phyloP scores from a whole-genome alignment of 2,797 vertebrate species.

The Pyrocephalus nanus region DNA sequence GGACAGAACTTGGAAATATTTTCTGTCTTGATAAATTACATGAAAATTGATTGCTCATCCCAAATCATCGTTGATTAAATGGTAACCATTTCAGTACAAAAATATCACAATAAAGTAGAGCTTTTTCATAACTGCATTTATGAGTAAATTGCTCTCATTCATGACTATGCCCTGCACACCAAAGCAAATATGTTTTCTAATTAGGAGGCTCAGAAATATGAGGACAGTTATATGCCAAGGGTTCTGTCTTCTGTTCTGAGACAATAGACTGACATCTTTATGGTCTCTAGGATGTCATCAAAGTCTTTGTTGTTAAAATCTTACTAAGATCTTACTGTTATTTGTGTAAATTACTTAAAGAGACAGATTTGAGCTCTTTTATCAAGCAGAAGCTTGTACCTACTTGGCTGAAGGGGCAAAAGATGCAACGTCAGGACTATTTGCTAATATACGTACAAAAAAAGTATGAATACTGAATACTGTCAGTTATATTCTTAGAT shows the following conservation, averaged over 20 bases:
- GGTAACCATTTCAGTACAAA: neutral
- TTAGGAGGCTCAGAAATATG: neutral
- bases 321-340: neutral
- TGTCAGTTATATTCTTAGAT: neutral
- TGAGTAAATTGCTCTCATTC: neutral
- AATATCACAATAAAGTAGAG: neutral
- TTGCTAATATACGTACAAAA: neutral
- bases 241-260: neutral
- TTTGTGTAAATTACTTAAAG: neutral
- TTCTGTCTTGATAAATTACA: neutral
- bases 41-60: neutral
- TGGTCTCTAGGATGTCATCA: neutral
- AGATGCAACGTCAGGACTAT: neutral
- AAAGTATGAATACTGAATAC: neutral
- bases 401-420: neutral
- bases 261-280: neutral
- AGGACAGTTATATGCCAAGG: neutral
- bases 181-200: neutral
- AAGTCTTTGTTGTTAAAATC: neutral
- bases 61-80: neutral
- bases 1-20: neutral
- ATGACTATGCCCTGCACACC: neutral
- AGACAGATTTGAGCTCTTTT: neutral
- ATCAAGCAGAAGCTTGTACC: neutral
- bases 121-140: neutral